Evolutionary conservation across 2,888 invertebrate genomes (phyloP).

Genomic region (Phalangium opilio): DNA sequence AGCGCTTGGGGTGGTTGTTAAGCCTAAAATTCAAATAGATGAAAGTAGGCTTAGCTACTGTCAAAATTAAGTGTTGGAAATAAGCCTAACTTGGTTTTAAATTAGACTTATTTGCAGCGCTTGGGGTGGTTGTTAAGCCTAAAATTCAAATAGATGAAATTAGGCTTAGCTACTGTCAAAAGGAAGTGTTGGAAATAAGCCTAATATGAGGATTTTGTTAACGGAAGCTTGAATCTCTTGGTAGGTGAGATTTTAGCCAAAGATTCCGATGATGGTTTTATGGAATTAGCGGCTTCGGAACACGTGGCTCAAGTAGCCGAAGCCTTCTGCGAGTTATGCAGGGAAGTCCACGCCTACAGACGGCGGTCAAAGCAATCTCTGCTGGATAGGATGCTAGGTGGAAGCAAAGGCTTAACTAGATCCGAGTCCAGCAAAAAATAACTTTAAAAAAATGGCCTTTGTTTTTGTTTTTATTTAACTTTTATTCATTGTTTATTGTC

Average conservation of each 20-base stretch:
- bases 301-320: conserved; percentile 65
- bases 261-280: conserved; percentile 73
- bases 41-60: no score
- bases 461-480: no score
- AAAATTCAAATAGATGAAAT: no score
- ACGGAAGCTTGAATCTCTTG: conserved; percentile 3
- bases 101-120: background rate
- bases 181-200: no score
- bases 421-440: conserved; percentile 7
- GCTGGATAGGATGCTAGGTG: conserved; percentile 63
- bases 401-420: conserved; percentile 8
- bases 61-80: no score
- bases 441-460: background rate
- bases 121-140: background rate
- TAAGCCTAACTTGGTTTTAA: background rate
- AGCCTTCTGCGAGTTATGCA: conserved; percentile 67
- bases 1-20: background rate
- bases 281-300: conserved; percentile 75
- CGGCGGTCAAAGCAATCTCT: conserved; percentile 56
- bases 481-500: no score
- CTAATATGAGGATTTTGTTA: background rate
- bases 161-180: no score
- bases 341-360: conserved; percentile 54
- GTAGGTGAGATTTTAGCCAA: conserved; percentile 60
- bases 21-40: no score